Evolutionary conservation across 2,888 invertebrate genomes (phyloP).

Genomic region (Drosophila nigricruria): DNA sequence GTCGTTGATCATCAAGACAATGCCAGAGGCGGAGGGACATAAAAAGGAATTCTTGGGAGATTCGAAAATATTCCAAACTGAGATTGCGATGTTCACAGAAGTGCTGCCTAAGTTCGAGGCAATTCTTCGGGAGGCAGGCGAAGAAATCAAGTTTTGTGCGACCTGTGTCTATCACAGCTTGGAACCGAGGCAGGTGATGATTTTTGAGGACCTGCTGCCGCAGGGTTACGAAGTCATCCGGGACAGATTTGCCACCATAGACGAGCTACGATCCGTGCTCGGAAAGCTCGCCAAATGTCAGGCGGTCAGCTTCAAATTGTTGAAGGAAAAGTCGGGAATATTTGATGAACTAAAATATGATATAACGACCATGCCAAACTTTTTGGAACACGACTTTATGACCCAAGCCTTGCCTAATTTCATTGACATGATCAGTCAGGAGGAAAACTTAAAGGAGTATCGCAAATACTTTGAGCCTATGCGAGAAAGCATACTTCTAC

Average conservation of each 20-base stretch:
- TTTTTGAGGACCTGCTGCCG: constrained; percentile 40
- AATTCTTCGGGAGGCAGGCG: constrained; percentile 61
- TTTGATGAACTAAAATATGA: constrained; percentile 31
- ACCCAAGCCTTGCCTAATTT: constrained; percentile 50
- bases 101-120: constrained; percentile 74
- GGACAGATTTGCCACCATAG: constrained; percentile 26
- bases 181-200: constrained; percentile 39
- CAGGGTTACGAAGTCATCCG: constrained; percentile 35
- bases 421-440: constrained; percentile 41
- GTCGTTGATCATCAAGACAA: constrained; percentile 73
- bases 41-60: constrained; percentile 69
- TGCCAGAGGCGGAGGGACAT: constrained; percentile 68
- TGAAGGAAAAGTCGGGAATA: constrained; percentile 36
- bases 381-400: constrained; percentile 36
- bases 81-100: constrained; percentile 76
- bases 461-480: constrained; percentile 59
- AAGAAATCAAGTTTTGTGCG: constrained; percentile 48
- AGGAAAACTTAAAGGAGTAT: constrained; percentile 48
- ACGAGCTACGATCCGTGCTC: constrained; percentile 29
- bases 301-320: constrained; percentile 48
- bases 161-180: constrained; percentile 54
- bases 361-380: constrained; percentile 27
- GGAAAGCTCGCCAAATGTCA: constrained; percentile 70
- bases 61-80: constrained; percentile 67
- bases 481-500: constrained; percentile 26